Evolutionary conservation across 2,113 vertebrate genomes (phyloP).

Genomic region (Pangasianodon hypophthalmus): DNA sequence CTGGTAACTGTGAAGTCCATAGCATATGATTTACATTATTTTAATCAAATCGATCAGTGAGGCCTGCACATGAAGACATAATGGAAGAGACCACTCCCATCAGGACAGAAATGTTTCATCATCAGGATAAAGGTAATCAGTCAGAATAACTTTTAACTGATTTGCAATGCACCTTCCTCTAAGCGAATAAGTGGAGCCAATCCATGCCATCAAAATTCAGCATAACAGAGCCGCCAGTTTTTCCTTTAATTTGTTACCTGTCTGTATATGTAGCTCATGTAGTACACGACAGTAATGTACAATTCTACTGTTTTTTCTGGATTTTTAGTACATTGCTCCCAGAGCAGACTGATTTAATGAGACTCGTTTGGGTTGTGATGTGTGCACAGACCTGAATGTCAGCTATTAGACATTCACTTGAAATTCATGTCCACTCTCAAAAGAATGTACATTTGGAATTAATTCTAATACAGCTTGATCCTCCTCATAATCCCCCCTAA

Average conservation of each 20-base stretch:
- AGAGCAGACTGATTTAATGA: conserved; percentile 3
- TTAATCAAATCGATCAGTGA: background rate
- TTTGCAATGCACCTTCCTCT: background rate
- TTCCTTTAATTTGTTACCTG: background rate
- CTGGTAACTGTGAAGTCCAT: background rate
- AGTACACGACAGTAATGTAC: background rate
- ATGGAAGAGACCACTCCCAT: too few relatives aligned
- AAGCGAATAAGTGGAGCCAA: background rate
- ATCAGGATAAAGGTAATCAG: background rate
- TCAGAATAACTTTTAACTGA: background rate
- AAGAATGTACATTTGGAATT: too few relatives aligned
- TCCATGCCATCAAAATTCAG: background rate
- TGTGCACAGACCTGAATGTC: too few relatives aligned
- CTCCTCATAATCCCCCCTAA: background rate
- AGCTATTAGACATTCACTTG: too few relatives aligned
- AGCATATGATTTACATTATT: too few relatives aligned
- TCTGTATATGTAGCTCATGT: background rate
- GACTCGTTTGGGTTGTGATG: background rate
- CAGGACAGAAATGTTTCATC: background rate
- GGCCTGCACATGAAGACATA: too few relatives aligned
- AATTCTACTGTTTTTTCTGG: background rate
- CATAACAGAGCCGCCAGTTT: background rate
- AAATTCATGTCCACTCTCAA: too few relatives aligned
- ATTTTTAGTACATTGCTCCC: background rate
- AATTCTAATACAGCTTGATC: too few relatives aligned